Percentiles rank a stretch among this genome's conserved stretches.
Evolutionary conservation across 1,140 invertebrate genomes (phyloP).

Genomic region (Radopholus similis): DNA sequence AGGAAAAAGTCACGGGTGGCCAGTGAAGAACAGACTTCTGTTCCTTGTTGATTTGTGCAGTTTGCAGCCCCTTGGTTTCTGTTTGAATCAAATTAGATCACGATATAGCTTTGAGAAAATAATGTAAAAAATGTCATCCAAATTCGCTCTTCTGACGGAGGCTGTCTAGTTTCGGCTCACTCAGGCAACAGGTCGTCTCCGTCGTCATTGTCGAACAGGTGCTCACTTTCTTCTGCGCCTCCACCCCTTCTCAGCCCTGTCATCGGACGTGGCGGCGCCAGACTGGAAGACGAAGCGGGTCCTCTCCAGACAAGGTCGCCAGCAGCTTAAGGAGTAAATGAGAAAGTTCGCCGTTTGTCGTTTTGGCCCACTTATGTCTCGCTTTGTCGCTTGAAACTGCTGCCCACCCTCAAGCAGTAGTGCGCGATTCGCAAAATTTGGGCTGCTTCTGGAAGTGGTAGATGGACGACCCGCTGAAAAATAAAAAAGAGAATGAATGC

Average conservation of each 20-base stretch:
- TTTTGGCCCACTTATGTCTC: conserved; percentile 43
- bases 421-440: conserved; percentile 23
- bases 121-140: no score
- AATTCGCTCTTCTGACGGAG: neutral
- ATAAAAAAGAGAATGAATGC: no score
- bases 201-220: conserved; percentile 77
- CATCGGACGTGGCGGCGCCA: conserved; percentile 71
- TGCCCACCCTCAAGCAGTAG: conserved; percentile 37
- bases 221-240: conserved; percentile 64
- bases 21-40: neutral
- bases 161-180: conserved; percentile 53
- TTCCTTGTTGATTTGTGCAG: neutral
- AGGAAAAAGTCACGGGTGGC: neutral
- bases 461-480: conserved; percentile 12
- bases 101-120: no score
- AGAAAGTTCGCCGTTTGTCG: neutral
- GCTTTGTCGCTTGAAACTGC: conserved; percentile 40
- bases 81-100: no score
- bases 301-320: conserved; percentile 68
- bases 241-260: conserved; percentile 69
- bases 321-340: conserved; percentile 34
- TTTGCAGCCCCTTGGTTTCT: neutral
- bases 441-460: conserved; percentile 1
- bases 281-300: conserved; percentile 67
- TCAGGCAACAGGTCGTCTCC: conserved; percentile 75